These are phyloP conservation scores for Athalia rosae DNA, from an alignment of 2,888 invertebrate species.

Conservation along the genomic window DNA sequence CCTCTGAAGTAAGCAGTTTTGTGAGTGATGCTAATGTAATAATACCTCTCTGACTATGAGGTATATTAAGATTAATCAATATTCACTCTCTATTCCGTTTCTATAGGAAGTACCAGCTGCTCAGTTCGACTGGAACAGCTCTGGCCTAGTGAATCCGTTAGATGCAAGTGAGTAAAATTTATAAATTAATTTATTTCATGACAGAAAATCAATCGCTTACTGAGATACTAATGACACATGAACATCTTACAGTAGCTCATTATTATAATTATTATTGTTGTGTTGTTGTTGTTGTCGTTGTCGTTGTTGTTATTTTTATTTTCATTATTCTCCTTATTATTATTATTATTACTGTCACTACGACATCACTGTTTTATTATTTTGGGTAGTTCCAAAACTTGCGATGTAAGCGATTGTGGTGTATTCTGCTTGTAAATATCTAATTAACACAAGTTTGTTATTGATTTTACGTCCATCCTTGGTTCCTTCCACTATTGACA, in stretches of 20 bases:
- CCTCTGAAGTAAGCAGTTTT: constrained; percentile 62
- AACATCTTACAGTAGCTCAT: no score
- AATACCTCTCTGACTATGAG: constrained; percentile 9
- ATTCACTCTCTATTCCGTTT: constrained; percentile 25
- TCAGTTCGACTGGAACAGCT: constrained; percentile 85
- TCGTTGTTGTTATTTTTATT: no score
- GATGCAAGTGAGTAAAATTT: constrained; percentile 74
- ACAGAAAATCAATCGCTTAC: no score
- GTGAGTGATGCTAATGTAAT: no score
- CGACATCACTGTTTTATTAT: no score
- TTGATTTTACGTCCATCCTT: constrained; percentile 53
- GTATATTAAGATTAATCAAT: neutral
- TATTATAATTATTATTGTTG: no score
- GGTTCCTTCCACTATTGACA: no score
- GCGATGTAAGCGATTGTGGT: constrained; percentile 26
- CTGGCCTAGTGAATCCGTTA: constrained; percentile 83
- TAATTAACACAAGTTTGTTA: constrained; percentile 54
- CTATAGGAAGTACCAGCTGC: constrained; percentile 77
- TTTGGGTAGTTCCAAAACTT: no score
- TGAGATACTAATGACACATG: no score
- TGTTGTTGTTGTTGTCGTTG: no score
- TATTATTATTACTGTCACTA: no score
- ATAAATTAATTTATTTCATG: neutral
- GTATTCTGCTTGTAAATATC: constrained; percentile 45
- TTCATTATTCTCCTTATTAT: no score